Percentiles rank a stretch among this genome's conserved stretches.
These are phyloP conservation scores for Lepisosteus osseus DNA, from an alignment of 2,113 vertebrate species.

Conservation along the genomic window DNA sequence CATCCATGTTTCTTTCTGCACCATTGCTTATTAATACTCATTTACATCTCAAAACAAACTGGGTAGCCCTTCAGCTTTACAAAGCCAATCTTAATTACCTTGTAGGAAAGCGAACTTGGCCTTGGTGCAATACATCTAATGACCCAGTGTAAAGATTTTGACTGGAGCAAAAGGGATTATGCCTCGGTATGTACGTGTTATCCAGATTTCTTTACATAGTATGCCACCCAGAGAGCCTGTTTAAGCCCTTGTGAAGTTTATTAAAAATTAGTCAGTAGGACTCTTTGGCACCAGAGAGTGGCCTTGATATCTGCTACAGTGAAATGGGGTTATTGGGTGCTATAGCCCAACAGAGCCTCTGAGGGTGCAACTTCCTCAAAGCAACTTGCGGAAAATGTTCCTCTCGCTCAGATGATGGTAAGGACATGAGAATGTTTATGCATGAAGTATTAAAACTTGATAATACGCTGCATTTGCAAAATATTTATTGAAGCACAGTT, in stretches of 20 bases:
- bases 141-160: no score
- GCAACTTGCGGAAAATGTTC: neutral
- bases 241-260: neutral
- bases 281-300: neutral
- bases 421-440: neutral
- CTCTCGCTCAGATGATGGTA: slow-evolving; percentile 1
- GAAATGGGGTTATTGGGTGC: neutral
- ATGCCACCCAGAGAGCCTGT: neutral
- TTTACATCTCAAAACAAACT: no score
- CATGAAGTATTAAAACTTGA: neutral
- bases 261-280: neutral
- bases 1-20: no score
- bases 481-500: no score
- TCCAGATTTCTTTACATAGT: neutral
- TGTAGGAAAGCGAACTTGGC: no score
- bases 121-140: no score
- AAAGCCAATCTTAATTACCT: no score
- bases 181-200: no score
- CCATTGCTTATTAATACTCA: no score
- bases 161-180: no score
- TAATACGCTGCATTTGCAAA: no score
- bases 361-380: slow-evolving; percentile 1
- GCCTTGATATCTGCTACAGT: neutral
- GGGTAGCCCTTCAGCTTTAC: no score
- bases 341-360: neutral